Conservation (phyloP, 1,140 invertebrate genomes). For the Luehdorfia chinensis region DNA sequence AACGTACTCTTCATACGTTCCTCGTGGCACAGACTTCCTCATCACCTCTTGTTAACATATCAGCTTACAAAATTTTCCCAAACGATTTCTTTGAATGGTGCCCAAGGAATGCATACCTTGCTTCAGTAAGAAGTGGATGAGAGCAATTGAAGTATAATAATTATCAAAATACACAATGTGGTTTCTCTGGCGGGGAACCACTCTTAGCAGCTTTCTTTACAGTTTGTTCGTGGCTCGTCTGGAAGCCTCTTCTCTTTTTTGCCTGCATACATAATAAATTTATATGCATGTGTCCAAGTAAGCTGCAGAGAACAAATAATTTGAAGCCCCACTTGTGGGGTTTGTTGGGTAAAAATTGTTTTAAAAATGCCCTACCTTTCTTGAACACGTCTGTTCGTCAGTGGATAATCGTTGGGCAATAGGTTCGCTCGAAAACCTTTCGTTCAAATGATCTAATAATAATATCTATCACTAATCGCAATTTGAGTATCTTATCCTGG, state of each 20-base stretch:
- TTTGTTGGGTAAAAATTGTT: constrained; percentile 44
- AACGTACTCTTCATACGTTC: not conserved
- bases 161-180: constrained; percentile 20
- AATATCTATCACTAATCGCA: constrained; percentile 30
- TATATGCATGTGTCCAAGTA: constrained; percentile 32
- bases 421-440: constrained; percentile 41
- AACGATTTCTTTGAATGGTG: not conserved
- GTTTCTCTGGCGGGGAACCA: constrained; percentile 15
- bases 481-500: constrained; percentile 28
- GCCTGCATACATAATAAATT: constrained; percentile 43
- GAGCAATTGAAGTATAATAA: constrained; percentile 19
- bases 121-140: constrained; percentile 13
- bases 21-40: not conserved
- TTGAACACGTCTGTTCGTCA: constrained; percentile 46
- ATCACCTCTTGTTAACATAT: not conserved
- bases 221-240: constrained; percentile 22
- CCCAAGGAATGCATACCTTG: constrained; percentile 13
- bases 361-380: constrained; percentile 31
- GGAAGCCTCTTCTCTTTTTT: constrained; percentile 12
- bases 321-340: constrained; percentile 52
- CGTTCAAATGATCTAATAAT: constrained; percentile 46
- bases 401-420: constrained; percentile 26
- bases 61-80: not conserved
- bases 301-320: constrained; percentile 32
- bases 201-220: constrained; percentile 17